Conservation (phyloP, 2,113 vertebrate genomes). For the Pyxicephalus adspersus region DNA sequence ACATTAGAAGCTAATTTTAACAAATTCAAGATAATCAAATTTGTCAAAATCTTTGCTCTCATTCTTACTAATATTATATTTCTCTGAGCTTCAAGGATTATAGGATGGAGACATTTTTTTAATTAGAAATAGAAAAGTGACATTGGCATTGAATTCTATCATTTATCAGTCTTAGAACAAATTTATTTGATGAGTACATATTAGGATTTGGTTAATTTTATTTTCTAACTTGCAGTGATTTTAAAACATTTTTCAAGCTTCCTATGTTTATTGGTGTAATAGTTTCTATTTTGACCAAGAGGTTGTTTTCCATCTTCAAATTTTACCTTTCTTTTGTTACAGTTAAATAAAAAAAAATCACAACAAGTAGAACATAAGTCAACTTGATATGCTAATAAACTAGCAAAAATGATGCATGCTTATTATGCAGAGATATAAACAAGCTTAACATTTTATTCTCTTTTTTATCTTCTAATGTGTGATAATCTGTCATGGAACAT, state of each 20-base stretch:
- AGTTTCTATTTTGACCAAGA: conserved; percentile 11
- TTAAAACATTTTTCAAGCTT: conserved; percentile 5
- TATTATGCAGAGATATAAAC: conserved; percentile 20
- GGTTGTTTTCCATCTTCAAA: conserved; percentile 31
- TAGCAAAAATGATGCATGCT: neutral
- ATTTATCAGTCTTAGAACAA: too few species aligned
- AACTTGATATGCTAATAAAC: conserved; percentile 49
- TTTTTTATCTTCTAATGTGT: neutral
- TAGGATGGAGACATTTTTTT: too few species aligned
- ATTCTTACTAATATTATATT: too few species aligned
- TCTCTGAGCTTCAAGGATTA: too few species aligned
- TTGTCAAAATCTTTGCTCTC: too few species aligned
- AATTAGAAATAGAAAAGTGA: too few species aligned
- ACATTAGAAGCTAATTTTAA: too few species aligned
- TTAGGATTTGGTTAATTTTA: neutral
- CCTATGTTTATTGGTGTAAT: neutral
- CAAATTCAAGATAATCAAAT: too few species aligned
- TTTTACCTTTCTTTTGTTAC: conserved; percentile 47
- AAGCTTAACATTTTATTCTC: neutral
- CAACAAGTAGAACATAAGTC: conserved; percentile 55
- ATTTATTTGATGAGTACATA: too few species aligned
- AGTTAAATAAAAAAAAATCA: conserved; percentile 56
- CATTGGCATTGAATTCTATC: too few species aligned
- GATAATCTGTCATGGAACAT: conserved; percentile 7
- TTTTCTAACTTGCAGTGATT: conserved; percentile 17